Percentiles rank a stretch among this genome's conserved stretches.
Conservation (phyloP, 2,797 vertebrate genomes). For the Moxostoma hubbsi region DNA sequence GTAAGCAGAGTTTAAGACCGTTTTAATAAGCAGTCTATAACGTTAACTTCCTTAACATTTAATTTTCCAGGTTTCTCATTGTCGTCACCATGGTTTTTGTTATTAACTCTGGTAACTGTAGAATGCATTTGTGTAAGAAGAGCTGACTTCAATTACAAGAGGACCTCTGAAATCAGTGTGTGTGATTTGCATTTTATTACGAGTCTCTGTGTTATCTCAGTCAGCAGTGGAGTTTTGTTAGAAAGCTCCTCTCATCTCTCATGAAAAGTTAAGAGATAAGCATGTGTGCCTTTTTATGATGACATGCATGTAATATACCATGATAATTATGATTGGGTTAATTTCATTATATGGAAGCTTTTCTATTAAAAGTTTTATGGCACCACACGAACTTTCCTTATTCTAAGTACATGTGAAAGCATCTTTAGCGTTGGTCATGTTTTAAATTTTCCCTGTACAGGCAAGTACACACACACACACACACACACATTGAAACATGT, state of each 20-base stretch:
- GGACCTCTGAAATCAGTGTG: not conserved
- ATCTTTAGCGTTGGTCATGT: not conserved
- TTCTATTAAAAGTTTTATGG: constrained; percentile 39
- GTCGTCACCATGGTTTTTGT: not conserved
- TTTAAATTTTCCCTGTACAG: not conserved
- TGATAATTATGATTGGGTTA: constrained; percentile 37
- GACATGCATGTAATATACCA: constrained; percentile 4
- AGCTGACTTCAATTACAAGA: constrained; percentile 3
- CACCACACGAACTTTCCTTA: not conserved
- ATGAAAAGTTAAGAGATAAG: constrained; percentile 32
- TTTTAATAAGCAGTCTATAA: not conserved
- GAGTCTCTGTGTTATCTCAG: constrained; percentile 28
- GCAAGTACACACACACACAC: not conserved
- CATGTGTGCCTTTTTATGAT: constrained; percentile 5
- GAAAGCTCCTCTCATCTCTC: constrained; percentile 37
- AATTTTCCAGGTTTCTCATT: not conserved
- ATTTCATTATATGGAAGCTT: constrained; percentile 13
- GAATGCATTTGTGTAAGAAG: constrained; percentile 12
- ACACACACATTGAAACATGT: not conserved
- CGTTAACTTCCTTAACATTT: not conserved
- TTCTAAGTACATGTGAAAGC: not conserved
- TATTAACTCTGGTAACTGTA: constrained; percentile 2
- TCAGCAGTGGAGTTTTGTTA: constrained; percentile 24
- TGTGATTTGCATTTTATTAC: constrained; percentile 22
- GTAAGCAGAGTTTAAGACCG: not conserved